phyloP scores from a whole-genome alignment of 2,113 vertebrate genomes.

The Cichladusa arquata region DNA sequence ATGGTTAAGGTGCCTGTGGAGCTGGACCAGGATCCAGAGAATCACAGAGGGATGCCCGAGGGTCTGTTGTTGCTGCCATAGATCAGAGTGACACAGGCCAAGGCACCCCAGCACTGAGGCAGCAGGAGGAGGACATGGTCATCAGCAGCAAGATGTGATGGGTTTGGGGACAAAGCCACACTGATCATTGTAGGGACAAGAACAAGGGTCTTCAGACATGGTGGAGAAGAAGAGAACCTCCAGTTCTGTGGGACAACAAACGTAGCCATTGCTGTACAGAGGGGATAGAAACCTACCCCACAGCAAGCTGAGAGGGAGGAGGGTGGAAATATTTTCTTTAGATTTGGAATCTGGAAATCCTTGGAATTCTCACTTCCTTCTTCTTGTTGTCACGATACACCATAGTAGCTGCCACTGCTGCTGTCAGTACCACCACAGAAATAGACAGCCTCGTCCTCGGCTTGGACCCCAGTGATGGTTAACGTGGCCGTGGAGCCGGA shows the following conservation, averaged over 20 bases:
- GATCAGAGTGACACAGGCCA: not conserved
- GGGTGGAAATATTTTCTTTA: not conserved
- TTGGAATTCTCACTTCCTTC: not conserved
- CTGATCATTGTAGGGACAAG: not conserved
- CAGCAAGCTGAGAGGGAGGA: no score
- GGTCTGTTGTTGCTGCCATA: rapidly evolving
- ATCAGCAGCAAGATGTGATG: not conserved
- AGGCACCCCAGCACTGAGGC: not conserved
- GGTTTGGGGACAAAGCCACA: not conserved
- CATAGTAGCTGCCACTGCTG: not conserved
- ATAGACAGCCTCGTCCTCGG: not conserved
- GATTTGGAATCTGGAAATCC: not conserved
- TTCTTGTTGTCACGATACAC: not conserved
- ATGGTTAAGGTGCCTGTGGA: no score
- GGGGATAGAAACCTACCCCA: not conserved
- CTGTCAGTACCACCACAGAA: not conserved
- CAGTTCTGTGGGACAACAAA: not conserved
- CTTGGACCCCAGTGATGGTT: no score
- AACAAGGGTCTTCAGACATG: not conserved
- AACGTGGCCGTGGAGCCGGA: no score
- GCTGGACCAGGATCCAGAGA: rapidly evolving
- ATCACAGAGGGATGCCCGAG: not conserved
- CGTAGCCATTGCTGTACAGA: not conserved
- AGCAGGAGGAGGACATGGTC: not conserved
- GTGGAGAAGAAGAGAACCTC: not conserved